These are phyloP conservation scores for Orcinus orca DNA, from an alignment of 2,113 vertebrate genomes.

Conservation along the genomic window DNA sequence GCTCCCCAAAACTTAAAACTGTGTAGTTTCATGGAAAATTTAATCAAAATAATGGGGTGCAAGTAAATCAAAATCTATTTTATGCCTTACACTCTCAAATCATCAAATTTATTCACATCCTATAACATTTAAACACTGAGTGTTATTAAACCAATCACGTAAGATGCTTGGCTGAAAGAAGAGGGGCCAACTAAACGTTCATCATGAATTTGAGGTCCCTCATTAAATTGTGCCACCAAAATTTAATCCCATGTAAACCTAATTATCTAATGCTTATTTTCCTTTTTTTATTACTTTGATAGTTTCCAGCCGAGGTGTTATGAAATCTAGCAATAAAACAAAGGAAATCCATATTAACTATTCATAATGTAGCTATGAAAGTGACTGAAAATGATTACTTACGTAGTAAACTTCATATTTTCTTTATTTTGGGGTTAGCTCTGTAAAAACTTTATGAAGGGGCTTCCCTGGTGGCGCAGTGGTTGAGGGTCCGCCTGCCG, in stretches of 20 bases:
- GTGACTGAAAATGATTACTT: neutral
- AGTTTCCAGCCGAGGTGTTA: neutral
- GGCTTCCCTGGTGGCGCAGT: too few relatives aligned
- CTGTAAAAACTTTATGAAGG: neutral
- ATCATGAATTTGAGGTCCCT: neutral
- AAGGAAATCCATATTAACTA: neutral
- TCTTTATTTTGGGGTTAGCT: constrained; percentile 40
- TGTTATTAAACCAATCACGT: neutral
- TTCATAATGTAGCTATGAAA: neutral
- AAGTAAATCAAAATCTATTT: neutral
- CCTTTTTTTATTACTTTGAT: neutral
- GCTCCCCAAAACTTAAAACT: neutral
- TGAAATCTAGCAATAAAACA: constrained; percentile 16
- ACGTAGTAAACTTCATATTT: constrained; percentile 37
- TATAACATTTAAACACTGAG: constrained; percentile 11
- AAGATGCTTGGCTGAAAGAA: neutral
- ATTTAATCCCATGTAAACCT: neutral
- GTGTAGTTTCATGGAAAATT: neutral
- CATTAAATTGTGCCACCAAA: neutral
- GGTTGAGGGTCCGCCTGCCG: too few relatives aligned
- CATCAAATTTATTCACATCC: neutral
- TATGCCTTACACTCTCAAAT: neutral
- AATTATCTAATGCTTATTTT: constrained; percentile 8
- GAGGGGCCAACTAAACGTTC: neutral
- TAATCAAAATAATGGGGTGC: neutral